Base-by-base conservation (phyloP, 2,113 vertebrate genomes). In the Oplegnathus fasciatus region DNA sequence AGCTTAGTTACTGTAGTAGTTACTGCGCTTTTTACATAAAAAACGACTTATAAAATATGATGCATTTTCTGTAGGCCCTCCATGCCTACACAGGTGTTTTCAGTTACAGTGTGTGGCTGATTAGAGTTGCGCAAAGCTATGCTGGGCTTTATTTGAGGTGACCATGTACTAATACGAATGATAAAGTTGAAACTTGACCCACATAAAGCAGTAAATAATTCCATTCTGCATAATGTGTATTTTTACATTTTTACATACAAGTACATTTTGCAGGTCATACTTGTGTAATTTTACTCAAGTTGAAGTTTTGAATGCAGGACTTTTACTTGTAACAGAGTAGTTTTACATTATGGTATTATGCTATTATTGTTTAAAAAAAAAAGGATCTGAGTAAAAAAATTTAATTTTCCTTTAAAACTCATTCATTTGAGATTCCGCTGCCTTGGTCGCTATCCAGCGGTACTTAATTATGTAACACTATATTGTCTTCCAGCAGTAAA, bases 381-480 rank as follows among this genome's bases (percentile, higher is more conserved):
- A 20, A n/a, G 46, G 18, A 50, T 52, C 46, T 52, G 18, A 32
- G 18, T 22, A 22, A 18, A 30, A 66, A 50, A 44, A n/a, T 28
- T 28, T 24, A 50, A 28, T 20, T 69, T 44, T 71, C 15, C 10
- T 64, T 79, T 32, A 6, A 81, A 68, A 48, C 44, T 73, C 42
- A 28, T 74, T 40, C 40, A 82, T 18, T 30, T 48, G 57, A 50
- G 42, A 44, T 86, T 83, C 71, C 5, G 8, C 32, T 77, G 37
- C 64, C n/a, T 74, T 77, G 66, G 50, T 50, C 34, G 28, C 28
- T 26, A 22, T 73, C 57, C 84, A 87, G 82, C 8, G 46, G 26
- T 73, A 44, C 57, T 82, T 61, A 61, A 82, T 90, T 78, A 91
- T 75, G 55, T 40, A 66, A 80, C 70, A 74, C 68, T 62, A 66